Evolutionary conservation across 2,888 invertebrate genomes (phyloP).

Genomic region (Ferdinandea cuprea): DNA sequence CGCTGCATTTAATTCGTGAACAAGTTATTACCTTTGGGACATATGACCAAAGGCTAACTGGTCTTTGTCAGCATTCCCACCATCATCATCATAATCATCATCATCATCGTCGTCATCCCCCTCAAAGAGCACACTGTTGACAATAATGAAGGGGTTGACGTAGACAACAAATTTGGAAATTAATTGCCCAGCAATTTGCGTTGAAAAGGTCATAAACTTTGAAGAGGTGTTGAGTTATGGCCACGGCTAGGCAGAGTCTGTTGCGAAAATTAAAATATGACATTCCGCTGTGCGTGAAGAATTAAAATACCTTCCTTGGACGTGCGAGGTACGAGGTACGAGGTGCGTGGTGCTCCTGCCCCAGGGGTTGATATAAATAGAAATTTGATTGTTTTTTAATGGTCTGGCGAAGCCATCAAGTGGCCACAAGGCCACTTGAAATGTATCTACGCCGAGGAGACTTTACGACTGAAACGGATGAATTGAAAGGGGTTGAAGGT

Average conservation of each 20-base stretch:
- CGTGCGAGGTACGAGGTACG: not conserved
- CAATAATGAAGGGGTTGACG: not conserved
- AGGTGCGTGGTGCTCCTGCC: too few species aligned
- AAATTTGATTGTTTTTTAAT: conserved; percentile 64
- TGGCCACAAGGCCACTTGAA: conserved; percentile 34
- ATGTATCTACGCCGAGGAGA: not conserved
- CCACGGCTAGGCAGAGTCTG: conserved; percentile 20
- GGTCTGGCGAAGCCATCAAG: conserved; percentile 30
- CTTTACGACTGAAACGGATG: conserved; percentile 35
- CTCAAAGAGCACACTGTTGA: not conserved
- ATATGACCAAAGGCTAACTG: conserved; percentile 13
- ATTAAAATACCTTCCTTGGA: conserved; percentile 46
- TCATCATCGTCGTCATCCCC: not conserved
- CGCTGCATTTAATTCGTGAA: conserved; percentile 39
- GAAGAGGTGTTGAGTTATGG: conserved; percentile 53
- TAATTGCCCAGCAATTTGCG: conserved; percentile 37
- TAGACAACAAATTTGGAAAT: conserved; percentile 40
- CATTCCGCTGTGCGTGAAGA: conserved; percentile 31
- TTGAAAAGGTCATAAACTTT: conserved; percentile 46
- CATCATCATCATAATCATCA: conserved; percentile 5
- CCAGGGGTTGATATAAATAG: conserved; percentile 55
- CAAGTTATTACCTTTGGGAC: conserved; percentile 56
- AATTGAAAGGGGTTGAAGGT: conserved; percentile 55
- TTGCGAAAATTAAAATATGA: conserved; percentile 45
- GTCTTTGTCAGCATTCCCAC: conserved; percentile 25